Percentiles rank a stretch among this genome's conserved stretches.
Conservation (phyloP, 2,113 vertebrate species). For the Zootoca vivipara region DNA sequence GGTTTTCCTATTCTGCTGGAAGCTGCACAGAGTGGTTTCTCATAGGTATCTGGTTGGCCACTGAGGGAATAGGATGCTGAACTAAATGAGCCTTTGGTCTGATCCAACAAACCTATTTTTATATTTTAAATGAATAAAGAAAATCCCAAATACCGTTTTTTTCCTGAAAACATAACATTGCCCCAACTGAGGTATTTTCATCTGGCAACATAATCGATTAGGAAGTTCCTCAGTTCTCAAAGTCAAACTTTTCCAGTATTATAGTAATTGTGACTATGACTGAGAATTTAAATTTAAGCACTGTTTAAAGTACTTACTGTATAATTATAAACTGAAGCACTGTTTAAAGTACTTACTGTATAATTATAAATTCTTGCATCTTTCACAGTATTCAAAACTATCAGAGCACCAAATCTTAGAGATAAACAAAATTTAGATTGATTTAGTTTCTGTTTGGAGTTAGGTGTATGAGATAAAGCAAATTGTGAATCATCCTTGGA, state of each 20-base stretch:
- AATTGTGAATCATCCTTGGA: constrained; percentile 38
- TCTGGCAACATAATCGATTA: background rate
- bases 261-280: background rate
- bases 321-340: background rate
- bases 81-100: no score
- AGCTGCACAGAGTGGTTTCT: no score
- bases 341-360: background rate
- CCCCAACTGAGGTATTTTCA: background rate
- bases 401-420: background rate
- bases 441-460: constrained; percentile 1
- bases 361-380: background rate
- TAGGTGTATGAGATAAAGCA: constrained; percentile 1
- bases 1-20: no score
- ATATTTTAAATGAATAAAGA: background rate
- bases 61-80: no score
- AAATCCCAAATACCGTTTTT: background rate
- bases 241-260: background rate
- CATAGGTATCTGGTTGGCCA: no score
- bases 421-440: background rate
- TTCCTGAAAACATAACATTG: background rate
- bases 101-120: no score
- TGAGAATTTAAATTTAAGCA: background rate
- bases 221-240: background rate
- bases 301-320: background rate
- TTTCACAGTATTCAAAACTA: background rate